Evolutionary conservation across 2,888 invertebrate genomes (phyloP), one percentile per base, ranked within the genome.

Genomic region (Heliconius aoede): DNA sequence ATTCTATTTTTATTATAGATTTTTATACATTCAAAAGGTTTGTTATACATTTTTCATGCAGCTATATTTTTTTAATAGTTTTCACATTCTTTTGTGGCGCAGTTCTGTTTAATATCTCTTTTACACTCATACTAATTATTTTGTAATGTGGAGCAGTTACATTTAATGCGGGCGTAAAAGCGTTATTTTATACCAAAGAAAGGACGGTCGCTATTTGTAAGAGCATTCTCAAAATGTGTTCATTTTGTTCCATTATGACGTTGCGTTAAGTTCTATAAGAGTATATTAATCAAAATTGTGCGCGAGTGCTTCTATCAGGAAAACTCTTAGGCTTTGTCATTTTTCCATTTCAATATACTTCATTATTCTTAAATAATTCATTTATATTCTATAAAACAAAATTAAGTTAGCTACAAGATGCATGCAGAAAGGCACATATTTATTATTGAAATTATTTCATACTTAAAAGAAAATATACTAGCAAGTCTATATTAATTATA

Each of bases 71-170:
- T 55, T 55, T 1, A 69, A n/a, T 7, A 21, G 30, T 30, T 32
- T 55, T 69, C 69, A 69, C 24, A 69, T 69, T 69, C 55, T 69
- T 69, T 69, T 69, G 69, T 69, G 30, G 69, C 55, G 13, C 30
- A 55, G 7, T 55, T 69, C 55, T 55, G 69, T 69, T 69, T 60
- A 72, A 60, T 61, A 36, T 72, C 72, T 61, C 72, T 26, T 72
- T 60, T 61, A 36, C 72, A 36, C 58, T 60, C 40, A 28, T 61
- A 40, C 60, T 74, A 74, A 58, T 74, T 67, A 74, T 67, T 67
- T 67, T 36, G 67, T 73, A 73, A 64, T 36, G 55, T 67, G 36
- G 60, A 67, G 58, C 67, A 58, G 58, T 67, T 58, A 58, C 74
- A 67, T 74, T 74, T 67, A 67, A 32, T 32, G 24, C 51, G 18